Base-by-base conservation (phyloP, 2,113 vertebrate species). In the Gymnorhina tibicen region DNA sequence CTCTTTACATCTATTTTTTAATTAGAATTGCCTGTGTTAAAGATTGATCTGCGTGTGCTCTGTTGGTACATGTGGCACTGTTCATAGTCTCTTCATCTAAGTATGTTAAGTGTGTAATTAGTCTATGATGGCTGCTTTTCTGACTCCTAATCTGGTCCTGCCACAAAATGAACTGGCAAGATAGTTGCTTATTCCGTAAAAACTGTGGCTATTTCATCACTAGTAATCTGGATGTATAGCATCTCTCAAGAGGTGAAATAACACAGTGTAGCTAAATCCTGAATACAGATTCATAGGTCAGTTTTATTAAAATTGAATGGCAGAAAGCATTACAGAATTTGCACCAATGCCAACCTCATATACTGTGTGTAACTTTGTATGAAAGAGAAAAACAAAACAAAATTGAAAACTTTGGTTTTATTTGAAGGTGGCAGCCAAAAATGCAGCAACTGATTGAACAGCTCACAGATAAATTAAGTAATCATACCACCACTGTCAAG, bases 341-440 rank as follows among this genome's bases (percentile, higher is more conserved):
- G 50, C 35, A 83, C 39, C 50, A 39, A 13, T 63, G 63, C 27
- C 63, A 88, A 26, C 27, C n/a, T 67, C 24, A 53, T 23, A 47
- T 60, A 67, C 19, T 41, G 30, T 13, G 4, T 85, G 7, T 60
- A 93, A 62, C 21, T 55, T 44, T 81, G 13, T 37, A 26, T 68
- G 53, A 64, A 75, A 84, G 19, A 56, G 42, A 46, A 50, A n/a
- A 72, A 44, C 18, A 24, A 93, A 82, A 76, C 42, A 41, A 91
- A 90, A 58, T 50, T 47, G 26, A 42, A 76, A 82, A 92, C 15
- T 91, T 26, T 95, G 52, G 50, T 72, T 95, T 94, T 66, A 49
- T 92, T 97, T 95, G 58, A 95, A 99, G 99, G 55, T 99, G 99
- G 99, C 98, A 98, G 87, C 98, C 98, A 16, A 94, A 98, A 95